Percentiles rank a stretch among this genome's conserved stretches.
Conservation (phyloP, 2,888 invertebrate species). For the Subacronicta megacephala region DNA sequence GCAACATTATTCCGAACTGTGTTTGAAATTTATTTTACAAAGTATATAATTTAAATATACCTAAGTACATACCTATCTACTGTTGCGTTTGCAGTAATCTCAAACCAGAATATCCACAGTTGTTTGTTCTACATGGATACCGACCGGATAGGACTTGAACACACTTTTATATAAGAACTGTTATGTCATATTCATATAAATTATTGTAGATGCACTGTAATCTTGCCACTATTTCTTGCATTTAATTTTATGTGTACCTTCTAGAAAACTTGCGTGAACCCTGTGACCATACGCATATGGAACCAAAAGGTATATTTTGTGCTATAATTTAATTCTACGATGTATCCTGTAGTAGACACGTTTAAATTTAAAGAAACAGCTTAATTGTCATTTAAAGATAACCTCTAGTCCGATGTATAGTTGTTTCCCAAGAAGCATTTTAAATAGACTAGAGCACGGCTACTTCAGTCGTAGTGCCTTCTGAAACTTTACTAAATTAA, state of each 20-base stretch:
- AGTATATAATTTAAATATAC: no score
- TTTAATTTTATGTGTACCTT: conserved; percentile 68
- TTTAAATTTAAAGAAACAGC: conserved; percentile 24
- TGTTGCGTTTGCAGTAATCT: no score
- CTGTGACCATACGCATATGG: conserved; percentile 34
- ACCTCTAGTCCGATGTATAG: conserved; percentile 58
- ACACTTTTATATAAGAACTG: conserved; percentile 1
- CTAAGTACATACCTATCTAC: no score
- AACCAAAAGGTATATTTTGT: conserved; percentile 52
- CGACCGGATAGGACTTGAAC: neutral
- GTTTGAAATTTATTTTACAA: no score
- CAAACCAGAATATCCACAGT: no score
- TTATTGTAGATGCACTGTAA: conserved; percentile 47
- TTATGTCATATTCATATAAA: conserved; percentile 8
- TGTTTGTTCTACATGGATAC: conserved; percentile 1
- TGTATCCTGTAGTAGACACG: conserved; percentile 13
- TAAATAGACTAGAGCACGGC: conserved; percentile 47
- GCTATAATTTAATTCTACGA: conserved; percentile 51
- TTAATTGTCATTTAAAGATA: conserved; percentile 42
- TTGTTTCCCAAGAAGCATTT: conserved; percentile 43
- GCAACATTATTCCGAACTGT: no score
- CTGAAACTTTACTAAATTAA: conserved; percentile 38
- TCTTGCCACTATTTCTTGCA: conserved; percentile 83
- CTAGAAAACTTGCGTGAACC: conserved; percentile 25
- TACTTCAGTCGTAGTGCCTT: conserved; percentile 37